Conservation (phyloP, 2,888 invertebrate genomes). For the Lypha dubia region DNA sequence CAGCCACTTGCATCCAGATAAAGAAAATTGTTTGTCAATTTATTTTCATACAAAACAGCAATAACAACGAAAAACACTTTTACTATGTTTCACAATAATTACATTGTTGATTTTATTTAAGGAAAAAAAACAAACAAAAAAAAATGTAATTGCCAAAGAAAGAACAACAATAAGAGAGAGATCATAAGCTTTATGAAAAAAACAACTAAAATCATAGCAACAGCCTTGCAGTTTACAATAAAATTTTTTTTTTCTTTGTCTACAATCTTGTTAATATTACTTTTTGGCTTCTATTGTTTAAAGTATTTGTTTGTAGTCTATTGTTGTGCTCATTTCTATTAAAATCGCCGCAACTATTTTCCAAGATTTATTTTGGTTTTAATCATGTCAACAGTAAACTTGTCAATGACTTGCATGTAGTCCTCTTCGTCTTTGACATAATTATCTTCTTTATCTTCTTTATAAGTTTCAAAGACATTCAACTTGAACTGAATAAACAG, state of each 20-base stretch:
- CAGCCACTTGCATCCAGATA: background rate
- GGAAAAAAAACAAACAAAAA: background rate
- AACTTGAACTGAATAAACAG: background rate
- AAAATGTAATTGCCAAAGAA: background rate
- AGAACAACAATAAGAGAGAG: background rate
- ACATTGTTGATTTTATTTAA: conserved; percentile 11
- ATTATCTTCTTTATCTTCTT: conserved; percentile 5
- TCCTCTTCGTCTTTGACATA: background rate
- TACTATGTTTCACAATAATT: background rate
- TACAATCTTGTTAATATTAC: conserved; percentile 1
- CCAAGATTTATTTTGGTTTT: background rate
- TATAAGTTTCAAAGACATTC: conserved; percentile 4
- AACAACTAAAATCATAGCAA: conserved; percentile 3
- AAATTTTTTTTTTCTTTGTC: background rate
- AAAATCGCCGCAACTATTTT: conserved; percentile 2
- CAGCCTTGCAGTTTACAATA: background rate
- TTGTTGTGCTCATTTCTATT: conserved; percentile 35
- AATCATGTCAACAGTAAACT: background rate
- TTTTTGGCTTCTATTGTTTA: conserved; percentile 45
- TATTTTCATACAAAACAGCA: conserved; percentile 7
- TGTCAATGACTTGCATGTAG: background rate
- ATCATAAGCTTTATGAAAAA: conserved; percentile 5
- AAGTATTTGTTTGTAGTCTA: background rate
- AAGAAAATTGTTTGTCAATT: background rate
- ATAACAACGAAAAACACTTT: background rate